Base-by-base conservation (phyloP, 1,140 invertebrate species). In the Andrena cerasifolii region DNA sequence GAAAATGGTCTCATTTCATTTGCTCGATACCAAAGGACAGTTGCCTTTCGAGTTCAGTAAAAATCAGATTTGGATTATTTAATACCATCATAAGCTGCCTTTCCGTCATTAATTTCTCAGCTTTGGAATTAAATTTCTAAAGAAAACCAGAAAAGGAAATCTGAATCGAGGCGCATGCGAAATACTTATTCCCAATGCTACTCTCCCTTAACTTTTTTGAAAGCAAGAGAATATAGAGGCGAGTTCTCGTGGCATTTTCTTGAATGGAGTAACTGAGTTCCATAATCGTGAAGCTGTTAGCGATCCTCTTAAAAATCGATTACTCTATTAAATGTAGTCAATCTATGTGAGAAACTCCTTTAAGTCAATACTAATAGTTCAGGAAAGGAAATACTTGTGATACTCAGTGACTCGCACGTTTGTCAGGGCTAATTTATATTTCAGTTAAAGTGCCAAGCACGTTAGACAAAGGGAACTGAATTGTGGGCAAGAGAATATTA, bases 331-430 rank as follows among this genome's bases (percentile, higher is more conserved):
- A 79, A 75, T 16, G 45, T 79, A 79, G 24, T 49, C 59, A 73
- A 40, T 65, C 12, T 66, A 24, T 26, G 14, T 26, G 51, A 63
- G 31, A 83, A 71, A 78, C 73, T 82, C 79, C 70, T 84, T 45
- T 45, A 78, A 85, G 83, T 84, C 79, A 82, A 82, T 85, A 85
- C 62, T 68, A 68, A 85, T 47, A 53, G 28, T 33, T 63, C 59
- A 68, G 45, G 31, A 72, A 71, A 75, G 21, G 36, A 56, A 45
- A 47, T 58, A 71, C 62, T 77, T 78, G 58, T 81, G 82, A 85
- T 74, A 80, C 73, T 84, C 73, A 71, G 73, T 84, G 58, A 78
- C 53, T 84, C 68, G 26, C 53, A 71, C 24, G 36, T 80, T 62
- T 77, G 63, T 83, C 62, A 58, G 18, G 4, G 71, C 67, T 68